phyloP scores from a whole-genome alignment of 2,797 vertebrate species.

The Myotis planiceps region DNA sequence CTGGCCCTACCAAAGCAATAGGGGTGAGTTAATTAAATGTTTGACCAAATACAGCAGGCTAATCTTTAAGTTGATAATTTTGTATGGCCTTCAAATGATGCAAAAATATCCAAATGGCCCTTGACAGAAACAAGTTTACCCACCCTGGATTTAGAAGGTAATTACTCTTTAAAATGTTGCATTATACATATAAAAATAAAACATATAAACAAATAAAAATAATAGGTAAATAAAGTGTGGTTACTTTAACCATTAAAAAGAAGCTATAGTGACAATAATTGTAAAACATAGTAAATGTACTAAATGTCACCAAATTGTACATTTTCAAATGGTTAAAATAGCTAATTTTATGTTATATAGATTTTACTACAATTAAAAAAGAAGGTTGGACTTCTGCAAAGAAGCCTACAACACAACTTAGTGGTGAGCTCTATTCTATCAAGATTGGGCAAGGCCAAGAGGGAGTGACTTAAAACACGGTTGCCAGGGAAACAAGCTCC shows the following conservation, averaged over 20 bases:
- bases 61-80: too few species aligned
- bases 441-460: not conserved
- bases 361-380: not conserved
- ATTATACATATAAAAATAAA: not conserved
- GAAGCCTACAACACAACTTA: not conserved
- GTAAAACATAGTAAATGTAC: not conserved
- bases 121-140: too few species aligned
- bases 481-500: not conserved
- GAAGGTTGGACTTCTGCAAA: not conserved
- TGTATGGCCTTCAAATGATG: too few species aligned
- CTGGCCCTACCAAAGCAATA: too few species aligned
- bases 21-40: too few species aligned
- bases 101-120: too few species aligned
- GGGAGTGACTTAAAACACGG: not conserved
- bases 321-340: not conserved
- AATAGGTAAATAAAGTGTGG: not conserved
- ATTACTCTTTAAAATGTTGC: not conserved
- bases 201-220: not conserved
- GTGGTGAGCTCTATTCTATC: not conserved
- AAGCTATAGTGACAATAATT: not conserved
- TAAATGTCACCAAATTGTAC: not conserved
- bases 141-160: not conserved
- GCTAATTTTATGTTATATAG: not conserved
- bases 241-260: not conserved
- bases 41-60: too few species aligned